Percentiles rank a stretch among this genome's conserved stretches.
Conservation (phyloP, 2,888 invertebrate species). For the Nebria salina region DNA sequence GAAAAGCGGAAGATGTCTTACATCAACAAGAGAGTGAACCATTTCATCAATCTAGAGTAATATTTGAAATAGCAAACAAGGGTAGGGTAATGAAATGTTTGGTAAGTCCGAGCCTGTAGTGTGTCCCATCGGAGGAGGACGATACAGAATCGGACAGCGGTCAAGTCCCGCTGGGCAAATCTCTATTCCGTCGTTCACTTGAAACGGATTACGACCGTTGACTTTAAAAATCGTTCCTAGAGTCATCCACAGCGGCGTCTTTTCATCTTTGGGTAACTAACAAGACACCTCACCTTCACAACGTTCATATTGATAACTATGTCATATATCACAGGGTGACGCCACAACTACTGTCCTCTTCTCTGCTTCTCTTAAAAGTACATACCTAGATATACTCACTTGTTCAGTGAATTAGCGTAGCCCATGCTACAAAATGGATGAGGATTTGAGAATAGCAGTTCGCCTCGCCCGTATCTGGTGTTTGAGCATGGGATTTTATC, state of each 20-base stretch:
- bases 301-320: slow-evolving; percentile 15
- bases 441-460: neutral
- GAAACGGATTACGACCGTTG: slow-evolving; percentile 22
- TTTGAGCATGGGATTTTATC: neutral
- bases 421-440: neutral
- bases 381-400: neutral
- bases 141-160: slow-evolving; percentile 4
- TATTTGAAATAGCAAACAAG: neutral
- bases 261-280: neutral
- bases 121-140: neutral
- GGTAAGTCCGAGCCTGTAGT: neutral
- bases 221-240: slow-evolving; percentile 15
- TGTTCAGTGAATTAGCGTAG: neutral
- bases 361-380: neutral
- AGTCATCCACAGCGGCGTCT: slow-evolving; percentile 13
- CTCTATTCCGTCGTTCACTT: slow-evolving; percentile 13
- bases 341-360: neutral
- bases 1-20: too few species aligned
- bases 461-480: neutral
- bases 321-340: slow-evolving; percentile 9
- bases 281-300: neutral
- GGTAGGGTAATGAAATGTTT: neutral
- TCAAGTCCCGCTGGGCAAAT: slow-evolving; percentile 18
- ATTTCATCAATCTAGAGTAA: too few species aligned
- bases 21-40: too few species aligned